Base-by-base conservation (phyloP, 1,140 invertebrate genomes). In the Meloidogyne chitwoodi region DNA sequence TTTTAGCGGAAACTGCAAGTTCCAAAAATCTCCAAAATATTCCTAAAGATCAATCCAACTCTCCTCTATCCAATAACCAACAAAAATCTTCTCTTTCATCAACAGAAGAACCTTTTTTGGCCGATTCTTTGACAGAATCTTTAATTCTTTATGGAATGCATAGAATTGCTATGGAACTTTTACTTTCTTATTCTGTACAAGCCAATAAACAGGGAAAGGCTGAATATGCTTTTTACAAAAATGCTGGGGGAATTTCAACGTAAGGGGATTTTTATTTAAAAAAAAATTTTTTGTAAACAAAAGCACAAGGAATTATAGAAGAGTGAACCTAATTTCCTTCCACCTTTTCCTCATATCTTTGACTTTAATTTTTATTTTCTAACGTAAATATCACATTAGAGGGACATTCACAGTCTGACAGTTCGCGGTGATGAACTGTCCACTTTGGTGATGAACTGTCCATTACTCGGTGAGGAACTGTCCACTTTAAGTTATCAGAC, bases 141-240 rank as follows among this genome's bases (percentile, higher is more conserved):
- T 34, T 76, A 19, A n/a, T 74, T 34, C 38, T 76, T 27, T 78
- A 63, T 71, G 76, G 56, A 34, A 62, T 78, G 66, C 77, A 78
- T 66, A 48, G 67, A 78, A 78, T 78, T 14, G 77, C 77, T 29
- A 56, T 78, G 77, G 77, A 78, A 19, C 34, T 78, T 24, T 29
- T 80, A 24, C 75, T 78, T 31, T 73, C 68, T 22, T 78, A 79
- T 62, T 79, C 61, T 26, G 62, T 68, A 34, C 77, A 79, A 12
- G 76, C 38, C n/a, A 73, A 73, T 64, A 73, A 73, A 63, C 22
- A 38, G 56, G 70, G 70, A 14, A 73, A 61, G 29, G 70, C 70
- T 34, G 70, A 73, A 31, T 73, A 73, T 62, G 70, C 70, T 5
- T 73, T 73, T 61, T 73, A 73, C 56, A 73, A n/a, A 61, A 73